A percentile compares a stretch with the other conserved stretches of the same genome.
These are phyloP conservation scores for Cecidostiba fungosa DNA, from an alignment of 2,888 invertebrate genomes.

Conservation along the genomic window DNA sequence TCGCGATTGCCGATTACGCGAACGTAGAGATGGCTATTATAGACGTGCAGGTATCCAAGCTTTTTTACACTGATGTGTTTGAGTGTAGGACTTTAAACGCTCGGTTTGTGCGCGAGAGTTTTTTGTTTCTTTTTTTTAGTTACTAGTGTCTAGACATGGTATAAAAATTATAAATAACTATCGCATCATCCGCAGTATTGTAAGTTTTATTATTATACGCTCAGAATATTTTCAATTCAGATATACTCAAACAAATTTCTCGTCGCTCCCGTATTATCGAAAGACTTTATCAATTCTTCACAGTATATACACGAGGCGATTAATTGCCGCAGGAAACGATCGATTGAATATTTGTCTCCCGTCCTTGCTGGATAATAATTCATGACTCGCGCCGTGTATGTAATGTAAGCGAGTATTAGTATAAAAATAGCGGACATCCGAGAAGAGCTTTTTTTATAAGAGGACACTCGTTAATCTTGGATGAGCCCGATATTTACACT, in stretches of 20 bases:
- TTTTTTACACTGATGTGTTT: not conserved
- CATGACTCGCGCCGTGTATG: not conserved
- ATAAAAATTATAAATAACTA: too few relatives aligned
- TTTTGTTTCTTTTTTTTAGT: not conserved
- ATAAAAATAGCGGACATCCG: not conserved
- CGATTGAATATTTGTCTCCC: slow-evolving; percentile 8
- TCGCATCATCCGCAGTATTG: too few relatives aligned
- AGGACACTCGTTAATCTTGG: not conserved
- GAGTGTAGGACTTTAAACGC: not conserved
- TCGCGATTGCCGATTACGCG: not conserved
- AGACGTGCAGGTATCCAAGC: not conserved
- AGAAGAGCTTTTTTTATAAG: not conserved
- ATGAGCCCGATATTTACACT: not conserved
- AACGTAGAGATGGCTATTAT: not conserved
- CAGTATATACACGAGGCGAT: not conserved
- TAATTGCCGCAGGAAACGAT: slow-evolving; percentile 26
- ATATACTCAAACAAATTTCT: too few relatives aligned
- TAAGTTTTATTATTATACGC: too few relatives aligned
- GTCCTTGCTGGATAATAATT: not conserved
- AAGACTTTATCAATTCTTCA: not conserved
- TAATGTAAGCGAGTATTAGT: not conserved
- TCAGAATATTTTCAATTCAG: too few relatives aligned
- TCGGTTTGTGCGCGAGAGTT: not conserved
- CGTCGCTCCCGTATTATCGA: too few relatives aligned
- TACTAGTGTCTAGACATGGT: not conserved